Conservation (phyloP, 2,888 invertebrate genomes). For the Ecdyonurus torrentis region DNA sequence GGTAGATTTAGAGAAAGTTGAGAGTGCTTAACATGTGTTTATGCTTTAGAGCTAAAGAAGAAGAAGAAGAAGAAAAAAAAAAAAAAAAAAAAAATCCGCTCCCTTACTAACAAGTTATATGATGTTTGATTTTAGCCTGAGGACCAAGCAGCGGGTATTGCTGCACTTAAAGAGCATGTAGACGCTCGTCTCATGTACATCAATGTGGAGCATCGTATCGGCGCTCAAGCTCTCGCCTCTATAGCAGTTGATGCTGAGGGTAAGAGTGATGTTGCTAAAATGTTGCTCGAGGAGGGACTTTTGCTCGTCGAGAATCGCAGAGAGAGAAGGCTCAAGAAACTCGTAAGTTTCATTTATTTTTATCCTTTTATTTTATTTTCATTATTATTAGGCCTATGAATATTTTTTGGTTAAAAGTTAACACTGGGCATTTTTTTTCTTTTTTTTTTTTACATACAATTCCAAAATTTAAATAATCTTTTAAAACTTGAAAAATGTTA, state of each 20-base stretch:
- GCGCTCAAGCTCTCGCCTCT: slow-evolving; percentile 15
- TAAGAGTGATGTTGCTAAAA: slow-evolving; percentile 50
- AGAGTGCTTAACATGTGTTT: no score
- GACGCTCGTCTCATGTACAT: slow-evolving; percentile 50
- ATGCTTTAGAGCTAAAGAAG: no score
- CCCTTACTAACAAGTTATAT: no score
- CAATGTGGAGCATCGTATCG: slow-evolving; percentile 62
- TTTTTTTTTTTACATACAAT: no score
- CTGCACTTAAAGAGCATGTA: slow-evolving; percentile 38
- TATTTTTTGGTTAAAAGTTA: no score
- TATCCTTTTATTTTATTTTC: no score
- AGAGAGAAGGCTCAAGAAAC: slow-evolving; percentile 61
- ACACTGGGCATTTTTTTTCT: no score
- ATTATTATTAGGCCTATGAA: no score
- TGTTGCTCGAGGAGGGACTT: slow-evolving; percentile 70
- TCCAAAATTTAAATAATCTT: slow-evolving; percentile 10
- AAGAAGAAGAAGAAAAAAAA: no score
- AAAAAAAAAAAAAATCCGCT: no score
- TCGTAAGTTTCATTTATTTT: no score
- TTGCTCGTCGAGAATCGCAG: slow-evolving; percentile 63
- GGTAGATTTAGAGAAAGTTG: no score
- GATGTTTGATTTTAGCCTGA: slow-evolving; percentile 40
- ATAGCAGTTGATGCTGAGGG: not conserved
- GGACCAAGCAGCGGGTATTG: slow-evolving; percentile 55
- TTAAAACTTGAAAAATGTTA: not conserved